phyloP scores from a whole-genome alignment of 2,888 invertebrate genomes.

The Onthophagus sagittarius region DNA sequence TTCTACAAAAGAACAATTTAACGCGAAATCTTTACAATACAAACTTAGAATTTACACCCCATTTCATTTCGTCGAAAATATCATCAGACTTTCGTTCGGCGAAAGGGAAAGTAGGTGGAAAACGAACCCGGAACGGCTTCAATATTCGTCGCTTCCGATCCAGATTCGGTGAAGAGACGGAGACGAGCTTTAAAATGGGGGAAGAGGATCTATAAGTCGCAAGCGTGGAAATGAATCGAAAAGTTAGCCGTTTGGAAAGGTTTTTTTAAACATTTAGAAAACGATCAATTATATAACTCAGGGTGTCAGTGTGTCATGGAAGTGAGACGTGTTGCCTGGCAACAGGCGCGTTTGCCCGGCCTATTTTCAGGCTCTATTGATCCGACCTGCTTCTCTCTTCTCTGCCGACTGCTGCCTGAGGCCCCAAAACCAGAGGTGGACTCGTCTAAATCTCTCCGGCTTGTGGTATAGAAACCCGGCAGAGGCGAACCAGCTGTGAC shows the following conservation, averaged over 20 bases:
- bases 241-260: neutral
- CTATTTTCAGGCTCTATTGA: conserved; percentile 50
- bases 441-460: conserved; percentile 20
- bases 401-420: conserved; percentile 30
- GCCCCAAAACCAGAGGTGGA: conserved; percentile 36
- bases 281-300: conserved; percentile 38
- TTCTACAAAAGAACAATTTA: no score
- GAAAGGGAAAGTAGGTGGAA: neutral
- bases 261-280: neutral
- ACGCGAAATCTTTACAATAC: no score
- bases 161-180: neutral
- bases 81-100: neutral
- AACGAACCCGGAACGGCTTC: neutral
- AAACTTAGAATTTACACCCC: no score
- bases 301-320: conserved; percentile 50
- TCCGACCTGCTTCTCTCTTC: conserved; percentile 37
- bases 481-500: neutral
- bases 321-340: conserved; percentile 47
- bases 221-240: no score
- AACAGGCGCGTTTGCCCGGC: conserved; percentile 47
- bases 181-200: conserved; percentile 15
- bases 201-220: conserved; percentile 4
- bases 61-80: no score
- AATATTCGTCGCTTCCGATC: neutral
- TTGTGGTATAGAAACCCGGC: neutral